These are phyloP conservation scores for Chiroxiphia lanceolata DNA, from an alignment of 2,797 vertebrate species.

Conservation along the genomic window DNA sequence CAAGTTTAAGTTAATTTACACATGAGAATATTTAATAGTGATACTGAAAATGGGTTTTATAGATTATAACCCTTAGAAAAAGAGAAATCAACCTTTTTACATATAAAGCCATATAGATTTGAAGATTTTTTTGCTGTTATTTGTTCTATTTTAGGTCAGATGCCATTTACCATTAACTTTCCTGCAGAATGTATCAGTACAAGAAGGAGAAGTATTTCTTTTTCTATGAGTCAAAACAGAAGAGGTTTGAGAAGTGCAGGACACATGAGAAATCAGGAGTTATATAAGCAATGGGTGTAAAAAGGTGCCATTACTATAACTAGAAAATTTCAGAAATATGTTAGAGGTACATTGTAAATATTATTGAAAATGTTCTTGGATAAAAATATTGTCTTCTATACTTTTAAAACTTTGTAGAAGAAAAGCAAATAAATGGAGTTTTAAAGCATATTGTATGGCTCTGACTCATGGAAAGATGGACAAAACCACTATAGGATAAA, in stretches of 20 bases:
- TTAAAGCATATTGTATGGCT: background rate
- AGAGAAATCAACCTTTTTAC: background rate
- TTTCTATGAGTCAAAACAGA: background rate
- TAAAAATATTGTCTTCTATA: background rate
- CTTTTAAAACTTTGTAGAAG: background rate
- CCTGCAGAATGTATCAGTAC: background rate
- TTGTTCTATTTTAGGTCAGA: background rate
- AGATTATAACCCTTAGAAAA: background rate
- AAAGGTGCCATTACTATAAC: rapidly evolving
- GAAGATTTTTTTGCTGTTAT: background rate
- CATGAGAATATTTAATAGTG: background rate
- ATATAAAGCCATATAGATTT: background rate
- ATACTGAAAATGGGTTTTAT: background rate
- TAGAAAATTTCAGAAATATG: background rate
- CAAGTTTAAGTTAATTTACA: background rate
- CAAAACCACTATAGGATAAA: background rate
- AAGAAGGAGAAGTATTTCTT: background rate
- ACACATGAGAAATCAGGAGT: background rate
- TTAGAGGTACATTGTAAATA: background rate
- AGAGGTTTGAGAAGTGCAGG: background rate
- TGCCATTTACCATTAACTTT: background rate
- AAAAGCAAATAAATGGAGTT: background rate
- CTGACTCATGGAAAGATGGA: background rate
- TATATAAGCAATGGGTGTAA: background rate
- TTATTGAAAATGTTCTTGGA: background rate